A percentile compares a stretch with the other conserved stretches of the same genome.
These are phyloP conservation scores for Dysdera silvatica DNA, from an alignment of 1,140 invertebrate genomes.

Conservation along the genomic window DNA sequence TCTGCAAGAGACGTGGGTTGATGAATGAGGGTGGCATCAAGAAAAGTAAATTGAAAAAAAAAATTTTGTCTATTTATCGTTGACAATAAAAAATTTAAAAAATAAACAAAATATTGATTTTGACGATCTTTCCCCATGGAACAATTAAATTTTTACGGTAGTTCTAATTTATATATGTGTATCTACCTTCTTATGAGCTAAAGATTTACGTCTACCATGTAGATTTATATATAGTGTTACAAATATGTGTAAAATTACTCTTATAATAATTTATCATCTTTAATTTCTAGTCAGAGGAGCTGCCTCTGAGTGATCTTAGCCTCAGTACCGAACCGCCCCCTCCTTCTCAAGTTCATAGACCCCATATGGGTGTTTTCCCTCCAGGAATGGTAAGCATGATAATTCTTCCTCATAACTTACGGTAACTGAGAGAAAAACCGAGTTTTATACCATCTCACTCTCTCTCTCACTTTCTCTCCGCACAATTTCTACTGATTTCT, in stretches of 20 bases:
- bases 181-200: not conserved
- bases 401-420: slow-evolving; percentile 31
- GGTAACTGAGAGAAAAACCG: not conserved
- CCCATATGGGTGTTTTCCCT: slow-evolving; percentile 53
- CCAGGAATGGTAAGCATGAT: slow-evolving; percentile 55
- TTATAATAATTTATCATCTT: not conserved
- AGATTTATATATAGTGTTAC: not conserved
- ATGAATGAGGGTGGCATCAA: too few relatives aligned
- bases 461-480: not conserved
- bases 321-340: slow-evolving; percentile 54
- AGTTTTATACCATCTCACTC: not conserved
- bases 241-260: not conserved
- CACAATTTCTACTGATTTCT: not conserved
- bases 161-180: not conserved
- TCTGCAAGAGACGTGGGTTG: too few relatives aligned
- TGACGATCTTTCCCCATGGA: not conserved
- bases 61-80: too few relatives aligned
- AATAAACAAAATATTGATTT: too few relatives aligned
- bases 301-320: slow-evolving; percentile 62
- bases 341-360: slow-evolving; percentile 44
- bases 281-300: slow-evolving; percentile 58
- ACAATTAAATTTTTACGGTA: not conserved
- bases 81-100: not conserved
- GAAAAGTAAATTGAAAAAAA: too few relatives aligned
- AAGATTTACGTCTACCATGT: slow-evolving; percentile 13